Base-by-base conservation (phyloP, 2,113 vertebrate species). In the Grus americana region DNA sequence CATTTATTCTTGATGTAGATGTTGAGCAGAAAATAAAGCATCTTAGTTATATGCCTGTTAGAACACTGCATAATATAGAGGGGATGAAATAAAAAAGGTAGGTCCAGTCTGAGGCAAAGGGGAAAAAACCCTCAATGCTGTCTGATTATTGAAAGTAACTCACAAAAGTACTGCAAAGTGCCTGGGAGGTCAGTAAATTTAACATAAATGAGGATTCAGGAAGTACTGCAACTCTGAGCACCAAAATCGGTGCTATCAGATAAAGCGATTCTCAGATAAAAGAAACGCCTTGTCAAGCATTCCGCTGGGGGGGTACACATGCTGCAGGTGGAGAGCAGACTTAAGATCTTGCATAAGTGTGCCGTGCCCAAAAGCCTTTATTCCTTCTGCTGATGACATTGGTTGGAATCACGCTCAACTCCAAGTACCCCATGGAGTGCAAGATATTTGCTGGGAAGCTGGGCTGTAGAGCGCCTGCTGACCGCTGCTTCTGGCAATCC, bases 381-480 rank as follows among this genome's bases (percentile, higher is more conserved):
- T 23, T 65, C 50, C 90, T 57, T 34, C 65, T 66, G 46, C 46
- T 61, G 11, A 6, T 24, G 46, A 13, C n/a, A 30, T 0, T 3
- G 66, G 15, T 67, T 59, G 71, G 54, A 71, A 23, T 26, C 44
- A 9, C 0, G 3, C 19, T 26, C 38, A 78, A 20, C 52, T 49
- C 17, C 2, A 11, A 12, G 50, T 2, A 50, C 29, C 29, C 36
- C 10, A 2, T 0, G 21, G 34, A 1, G 30, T 16, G 24, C 5
- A 16, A 70, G 42, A 4, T 4, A 6, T 5, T 7, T 42, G 49
- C 29, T 26, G 49, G 71, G 59, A 58, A 59, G 29, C 23, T 62
- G 88, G 58, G 71, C 46, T 74, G 12, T 0, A 2, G 13, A 73
- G 63, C 22, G 66, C n/a, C 65, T 29, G 21, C 79, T 54, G 70